Evolutionary conservation across 2,113 vertebrate genomes (phyloP), one percentile per base, ranked within the genome.

Genomic region (Cynocephalus volans): DNA sequence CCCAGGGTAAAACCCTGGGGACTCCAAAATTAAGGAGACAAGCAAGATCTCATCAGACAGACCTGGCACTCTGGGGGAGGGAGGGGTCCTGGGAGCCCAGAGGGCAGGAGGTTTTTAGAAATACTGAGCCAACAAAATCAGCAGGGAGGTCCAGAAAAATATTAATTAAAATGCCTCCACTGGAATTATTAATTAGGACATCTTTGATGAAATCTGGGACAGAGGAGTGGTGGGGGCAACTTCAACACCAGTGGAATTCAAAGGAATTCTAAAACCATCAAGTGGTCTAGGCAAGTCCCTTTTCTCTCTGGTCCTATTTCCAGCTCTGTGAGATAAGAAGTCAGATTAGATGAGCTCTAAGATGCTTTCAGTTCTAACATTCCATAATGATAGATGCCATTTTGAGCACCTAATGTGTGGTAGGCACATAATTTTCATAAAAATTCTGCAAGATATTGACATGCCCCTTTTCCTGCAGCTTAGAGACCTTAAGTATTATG

Each of bases 141-240:
- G 31, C 45, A 67, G 41, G 10, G 26, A 83, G 15, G 12, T 13
- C 17, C 45, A 80, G 76, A 8, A 64, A 79, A 45, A 33, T 45
- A 67, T 50, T 31, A 36, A 17, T n/a, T 36, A 58, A 58, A 73
- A 45, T 0, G 26, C 7, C 15, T 90, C 14, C 14, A 4, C 11
- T 72, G 28, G 85, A 69, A 14, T 81, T 26, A 26, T 17, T 36
- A 10, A 52, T 73, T 52, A 77, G 24, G n/a, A 13, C 15, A 18
- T 54, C 89, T 85, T 92, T n/a, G 88, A 67, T 80, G 58, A 75
- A 62, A 48, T 72, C 54, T 14, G 67, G n/a, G 62, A 14, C 60
- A 85, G 60, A 82, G 26, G 31, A 69, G 54, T 21, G 12, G 65
- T 28, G 6, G 36, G 15, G 54, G 8, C 54, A 17, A 6, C 3